phyloP scores from a whole-genome alignment of 2,888 invertebrate genomes.

The Stenchaetothrips biformis region DNA sequence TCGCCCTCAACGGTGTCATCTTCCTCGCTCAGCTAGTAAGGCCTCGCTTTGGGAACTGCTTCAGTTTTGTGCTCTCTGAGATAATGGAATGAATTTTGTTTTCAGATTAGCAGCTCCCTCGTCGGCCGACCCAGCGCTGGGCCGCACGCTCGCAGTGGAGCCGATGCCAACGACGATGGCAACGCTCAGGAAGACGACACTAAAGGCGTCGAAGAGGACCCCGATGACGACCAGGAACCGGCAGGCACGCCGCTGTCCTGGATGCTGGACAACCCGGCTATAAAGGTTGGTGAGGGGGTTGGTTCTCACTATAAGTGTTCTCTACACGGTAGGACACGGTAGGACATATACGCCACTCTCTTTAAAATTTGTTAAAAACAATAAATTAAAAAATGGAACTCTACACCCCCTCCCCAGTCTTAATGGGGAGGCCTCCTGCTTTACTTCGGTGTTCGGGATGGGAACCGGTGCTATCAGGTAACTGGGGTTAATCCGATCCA shows the following conservation, averaged over 20 bases:
- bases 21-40: constrained; percentile 79
- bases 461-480: too few relatives aligned
- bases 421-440: too few relatives aligned
- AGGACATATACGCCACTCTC: neutral
- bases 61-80: neutral
- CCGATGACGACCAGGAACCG: constrained; percentile 33
- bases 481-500: too few relatives aligned
- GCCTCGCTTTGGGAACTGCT: too few relatives aligned
- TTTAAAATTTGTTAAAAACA: constrained; percentile 6
- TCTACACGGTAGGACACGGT: too few relatives aligned
- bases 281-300: constrained; percentile 30
- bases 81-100: constrained; percentile 34
- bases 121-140: neutral
- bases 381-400: constrained; percentile 27
- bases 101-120: constrained; percentile 56
- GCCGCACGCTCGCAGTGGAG: neutral
- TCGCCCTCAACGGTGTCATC: constrained; percentile 75
- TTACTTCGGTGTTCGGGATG: too few relatives aligned
- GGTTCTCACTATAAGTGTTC: too few relatives aligned
- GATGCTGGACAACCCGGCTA: constrained; percentile 59
- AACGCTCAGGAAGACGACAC: neutral
- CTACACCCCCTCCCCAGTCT: too few relatives aligned
- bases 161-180: neutral
- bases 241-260: constrained; percentile 54
- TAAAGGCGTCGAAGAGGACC: neutral